A percentile compares a stretch with the other conserved stretches of the same genome.
phyloP scores from a whole-genome alignment of 1,140 invertebrate species.

The Andrena cerasifolii region DNA sequence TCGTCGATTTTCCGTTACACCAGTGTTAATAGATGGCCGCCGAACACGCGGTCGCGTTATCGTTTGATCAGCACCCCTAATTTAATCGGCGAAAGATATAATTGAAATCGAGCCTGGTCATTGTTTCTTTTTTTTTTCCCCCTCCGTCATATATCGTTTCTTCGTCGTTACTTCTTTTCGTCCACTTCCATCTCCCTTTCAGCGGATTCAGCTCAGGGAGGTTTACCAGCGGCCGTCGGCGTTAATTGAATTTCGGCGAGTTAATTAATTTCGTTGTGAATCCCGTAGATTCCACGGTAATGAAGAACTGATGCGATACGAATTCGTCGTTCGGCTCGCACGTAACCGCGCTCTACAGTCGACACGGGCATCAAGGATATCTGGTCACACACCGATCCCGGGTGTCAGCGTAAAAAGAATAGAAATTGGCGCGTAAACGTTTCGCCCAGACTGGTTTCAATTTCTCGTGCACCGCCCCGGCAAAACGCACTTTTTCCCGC shows the following conservation, averaged over 20 bases:
- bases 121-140: neutral
- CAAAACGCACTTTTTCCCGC: neutral
- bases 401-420: too few relatives aligned
- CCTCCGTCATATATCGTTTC: too few relatives aligned
- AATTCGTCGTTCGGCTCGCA: neutral
- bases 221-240: constrained; percentile 3
- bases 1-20: constrained; percentile 33
- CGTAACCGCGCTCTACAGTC: too few relatives aligned
- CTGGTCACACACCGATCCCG: too few relatives aligned
- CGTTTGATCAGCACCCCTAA: constrained; percentile 25
- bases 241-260: constrained; percentile 39
- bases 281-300: neutral
- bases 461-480: neutral
- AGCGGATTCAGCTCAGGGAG: constrained; percentile 14
- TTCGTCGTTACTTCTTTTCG: constrained; percentile 1
- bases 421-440: neutral
- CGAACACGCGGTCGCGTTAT: constrained; percentile 39
- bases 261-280: constrained; percentile 31
- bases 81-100: constrained; percentile 47
- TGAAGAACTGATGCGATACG: constrained; percentile 5
- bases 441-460: neutral
- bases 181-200: constrained; percentile 11
- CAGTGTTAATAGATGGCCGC: constrained; percentile 47
- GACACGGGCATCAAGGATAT: too few relatives aligned
- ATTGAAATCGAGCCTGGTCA: constrained; percentile 31